A percentile compares a stretch with the other conserved stretches of the same genome.
Evolutionary conservation across 2,113 vertebrate species (phyloP).

Genomic region (Siniperca chuatsi): DNA sequence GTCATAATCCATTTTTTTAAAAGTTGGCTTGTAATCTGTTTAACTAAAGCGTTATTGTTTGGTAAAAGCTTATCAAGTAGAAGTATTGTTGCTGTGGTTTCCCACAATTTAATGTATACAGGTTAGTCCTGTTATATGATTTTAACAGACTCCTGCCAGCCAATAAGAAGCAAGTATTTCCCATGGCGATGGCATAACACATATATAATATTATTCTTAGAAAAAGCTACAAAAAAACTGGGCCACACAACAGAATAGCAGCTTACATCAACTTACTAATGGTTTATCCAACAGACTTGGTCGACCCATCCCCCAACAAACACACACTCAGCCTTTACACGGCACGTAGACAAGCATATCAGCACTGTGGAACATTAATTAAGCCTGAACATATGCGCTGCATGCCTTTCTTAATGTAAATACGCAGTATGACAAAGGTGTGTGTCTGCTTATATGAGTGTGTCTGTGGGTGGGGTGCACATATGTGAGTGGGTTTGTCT

Average conservation of each 20-base stretch:
- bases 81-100: constrained; percentile 34
- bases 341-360: not conserved
- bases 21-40: not conserved
- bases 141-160: not conserved
- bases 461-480: constrained; percentile 5
- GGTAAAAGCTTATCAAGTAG: not conserved
- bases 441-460: constrained; percentile 15
- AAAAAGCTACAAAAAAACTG: not conserved
- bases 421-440: constrained; percentile 24
- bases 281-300: constrained; percentile 8
- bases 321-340: constrained; percentile 2
- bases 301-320: constrained; percentile 24
- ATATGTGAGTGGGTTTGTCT: constrained; percentile 22
- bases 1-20: too few species aligned
- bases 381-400: not conserved
- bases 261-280: constrained; percentile 43
- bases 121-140: not conserved
- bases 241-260: constrained; percentile 12
- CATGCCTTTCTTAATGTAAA: constrained; percentile 34
- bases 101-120: constrained; percentile 2
- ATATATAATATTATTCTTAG: not conserved
- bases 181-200: not conserved
- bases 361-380: constrained; percentile 43
- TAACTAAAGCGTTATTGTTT: not conserved
- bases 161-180: constrained; percentile 3